These are phyloP conservation scores for Desmodus rotundus DNA, from an alignment of 2,113 vertebrate genomes.

Conservation along the genomic window DNA sequence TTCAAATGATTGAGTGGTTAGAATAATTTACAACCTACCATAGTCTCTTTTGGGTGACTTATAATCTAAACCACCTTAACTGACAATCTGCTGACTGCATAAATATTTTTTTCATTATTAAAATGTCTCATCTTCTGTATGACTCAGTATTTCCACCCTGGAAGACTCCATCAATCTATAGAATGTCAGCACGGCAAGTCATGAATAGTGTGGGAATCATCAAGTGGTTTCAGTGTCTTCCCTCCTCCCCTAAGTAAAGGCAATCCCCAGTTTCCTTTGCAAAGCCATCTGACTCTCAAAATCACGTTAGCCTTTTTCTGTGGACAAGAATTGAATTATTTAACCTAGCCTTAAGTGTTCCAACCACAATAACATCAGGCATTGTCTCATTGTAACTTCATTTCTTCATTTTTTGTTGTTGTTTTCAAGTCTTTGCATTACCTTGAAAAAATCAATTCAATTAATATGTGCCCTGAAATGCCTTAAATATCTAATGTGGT, in stretches of 20 bases:
- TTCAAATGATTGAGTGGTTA: constrained; percentile 34
- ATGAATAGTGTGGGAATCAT: constrained; percentile 42
- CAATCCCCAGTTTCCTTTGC: neutral
- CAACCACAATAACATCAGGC: constrained; percentile 21
- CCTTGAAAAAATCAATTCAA: neutral
- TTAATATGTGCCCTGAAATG: neutral
- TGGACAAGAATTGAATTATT: constrained; percentile 27
- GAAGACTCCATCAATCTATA: constrained; percentile 38
- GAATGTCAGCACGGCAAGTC: constrained; percentile 23
- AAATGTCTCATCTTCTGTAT: constrained; percentile 43
- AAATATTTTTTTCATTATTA: constrained; percentile 63
- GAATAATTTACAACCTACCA: constrained; percentile 56
- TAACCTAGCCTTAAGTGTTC: neutral
- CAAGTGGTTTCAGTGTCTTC: neutral
- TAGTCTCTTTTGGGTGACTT: neutral
- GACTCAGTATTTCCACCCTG: constrained; percentile 60
- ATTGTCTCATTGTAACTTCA: neutral
- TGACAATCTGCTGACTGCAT: constrained; percentile 59
- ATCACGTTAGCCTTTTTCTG: constrained; percentile 17
- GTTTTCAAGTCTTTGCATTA: neutral
- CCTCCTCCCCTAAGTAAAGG: constrained; percentile 15
- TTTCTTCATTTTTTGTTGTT: neutral
- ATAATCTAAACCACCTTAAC: constrained; percentile 63
- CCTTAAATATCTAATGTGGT: neutral
- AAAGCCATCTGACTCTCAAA: constrained; percentile 24